Evolutionary conservation across 1,140 invertebrate species (phyloP), one percentile per base, ranked within the genome.

Genomic region (Scaptomyza hsui): DNA sequence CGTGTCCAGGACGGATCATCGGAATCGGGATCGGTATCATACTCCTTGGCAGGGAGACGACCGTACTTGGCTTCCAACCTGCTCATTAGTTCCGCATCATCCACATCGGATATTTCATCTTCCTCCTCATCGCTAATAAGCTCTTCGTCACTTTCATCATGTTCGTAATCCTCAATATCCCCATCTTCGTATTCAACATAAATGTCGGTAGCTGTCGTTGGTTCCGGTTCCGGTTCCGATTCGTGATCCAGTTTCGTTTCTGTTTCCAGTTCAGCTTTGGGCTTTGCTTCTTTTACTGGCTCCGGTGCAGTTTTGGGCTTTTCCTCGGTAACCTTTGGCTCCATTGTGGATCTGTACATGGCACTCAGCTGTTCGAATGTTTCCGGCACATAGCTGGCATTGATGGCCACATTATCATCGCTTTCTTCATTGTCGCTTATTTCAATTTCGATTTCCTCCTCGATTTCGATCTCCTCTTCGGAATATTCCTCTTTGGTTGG

Each of bases 11-110:
- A 89, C 51, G 92, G 71, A 61, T 90, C 90, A 55, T 90, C 83
- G 1, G 90, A 86, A 45, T 92, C 91, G 52, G 92, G 90, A 83
- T 94, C 93, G 89, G 92, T 92, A 56, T 93, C 92, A 37, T 93
- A 92, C 24, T 91, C 90, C 35, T 91, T 89, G 41, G 91, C 81
- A 21, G 93, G 92, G 48, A 95, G 91, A 71, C 94, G 94, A 44
- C 95, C 95, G 89, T 95, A 95, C 92, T 94, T 95, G 15, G 93
- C 94, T 90, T 95, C 94, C 39, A 95, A 85, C 79, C 94, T 93
- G 75, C 92, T 94, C 75, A 95, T 92, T 24, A 95, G 90, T 73
- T 95, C 94, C 1, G 92, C 92, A 89, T 95, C 93, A 78, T 94
- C 94, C 1, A 94, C 93, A 62, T 94, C 94, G 0, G 93, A 94